Conservation (phyloP, 1,140 invertebrate genomes). For the Neodiprion fabricii region DNA sequence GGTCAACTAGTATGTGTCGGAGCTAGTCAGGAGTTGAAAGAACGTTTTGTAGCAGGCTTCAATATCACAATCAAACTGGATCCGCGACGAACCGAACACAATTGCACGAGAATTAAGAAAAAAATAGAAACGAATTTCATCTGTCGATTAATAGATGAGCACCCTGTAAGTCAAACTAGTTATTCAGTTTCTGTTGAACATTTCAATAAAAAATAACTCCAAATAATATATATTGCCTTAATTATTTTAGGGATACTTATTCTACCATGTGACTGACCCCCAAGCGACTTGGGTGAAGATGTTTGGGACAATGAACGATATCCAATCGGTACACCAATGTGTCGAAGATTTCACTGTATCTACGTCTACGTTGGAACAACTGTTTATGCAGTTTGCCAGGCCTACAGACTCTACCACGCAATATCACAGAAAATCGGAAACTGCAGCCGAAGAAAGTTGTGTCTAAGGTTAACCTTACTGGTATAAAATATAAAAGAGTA, state of each 20-base stretch:
- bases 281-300: constrained; percentile 13
- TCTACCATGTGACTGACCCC: constrained; percentile 17
- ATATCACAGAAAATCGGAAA: not conserved
- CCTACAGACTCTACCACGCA: constrained; percentile 20
- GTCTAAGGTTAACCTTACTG: no score
- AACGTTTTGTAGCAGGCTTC: constrained; percentile 63
- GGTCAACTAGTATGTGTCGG: constrained; percentile 79
- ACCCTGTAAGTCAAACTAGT: constrained; percentile 38
- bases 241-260: constrained; percentile 17
- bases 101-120: constrained; percentile 46
- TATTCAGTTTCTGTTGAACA: not conserved
- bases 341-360: constrained; percentile 2
- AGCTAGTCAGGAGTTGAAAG: constrained; percentile 73
- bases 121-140: constrained; percentile 43
- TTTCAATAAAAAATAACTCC: no score
- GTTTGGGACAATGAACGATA: constrained; percentile 17
- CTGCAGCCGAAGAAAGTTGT: no score
- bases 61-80: constrained; percentile 48
- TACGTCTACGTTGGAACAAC: constrained; percentile 14
- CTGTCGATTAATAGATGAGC: constrained; percentile 53
- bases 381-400: constrained; percentile 12
- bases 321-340: not conserved
- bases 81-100: constrained; percentile 31
- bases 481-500: no score
- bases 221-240: not conserved